Evolutionary conservation across 1,140 invertebrate species (phyloP).

Genomic region (Macrotrachela quadricornifera): DNA sequence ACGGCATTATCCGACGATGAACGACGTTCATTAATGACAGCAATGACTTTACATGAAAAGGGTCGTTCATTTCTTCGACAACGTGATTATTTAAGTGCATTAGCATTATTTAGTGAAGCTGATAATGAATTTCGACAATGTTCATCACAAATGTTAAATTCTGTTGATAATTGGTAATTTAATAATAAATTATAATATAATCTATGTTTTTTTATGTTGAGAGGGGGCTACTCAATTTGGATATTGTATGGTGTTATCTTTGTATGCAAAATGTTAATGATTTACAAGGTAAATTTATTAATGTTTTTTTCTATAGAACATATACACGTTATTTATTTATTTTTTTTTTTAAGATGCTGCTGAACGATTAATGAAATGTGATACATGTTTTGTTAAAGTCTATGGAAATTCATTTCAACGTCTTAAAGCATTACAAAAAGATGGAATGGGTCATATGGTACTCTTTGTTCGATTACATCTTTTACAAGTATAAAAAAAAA

Average conservation of each 20-base stretch:
- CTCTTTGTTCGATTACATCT: conserved; percentile 6
- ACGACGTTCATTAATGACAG: conserved; percentile 36
- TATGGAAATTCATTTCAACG: conserved; percentile 49
- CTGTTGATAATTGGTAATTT: conserved; percentile 3
- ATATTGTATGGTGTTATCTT: conserved; percentile 63
- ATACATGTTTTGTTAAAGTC: conserved; percentile 40
- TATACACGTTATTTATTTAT: not conserved
- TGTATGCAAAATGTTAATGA: conserved; percentile 45
- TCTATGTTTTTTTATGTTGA: conserved; percentile 35
- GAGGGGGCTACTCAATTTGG: conserved; percentile 52
- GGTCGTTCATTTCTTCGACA: conserved; percentile 42
- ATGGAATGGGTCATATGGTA: not conserved
- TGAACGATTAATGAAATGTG: conserved; percentile 39
- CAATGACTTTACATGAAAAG: conserved; percentile 53
- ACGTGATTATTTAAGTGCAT: conserved; percentile 42
- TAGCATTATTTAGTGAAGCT: conserved; percentile 49
- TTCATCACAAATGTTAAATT: conserved; percentile 1
- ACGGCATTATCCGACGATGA: not conserved
- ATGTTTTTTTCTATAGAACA: not conserved
- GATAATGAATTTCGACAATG: conserved; percentile 46
- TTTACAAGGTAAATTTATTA: conserved; percentile 41
- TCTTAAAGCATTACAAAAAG: conserved; percentile 40
- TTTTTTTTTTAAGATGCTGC: conserved; percentile 19
- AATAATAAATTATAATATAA: not conserved
- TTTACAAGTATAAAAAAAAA: not conserved